Evolutionary conservation across 2,113 vertebrate species (phyloP).

Genomic region (Puffinus mauretanicus): DNA sequence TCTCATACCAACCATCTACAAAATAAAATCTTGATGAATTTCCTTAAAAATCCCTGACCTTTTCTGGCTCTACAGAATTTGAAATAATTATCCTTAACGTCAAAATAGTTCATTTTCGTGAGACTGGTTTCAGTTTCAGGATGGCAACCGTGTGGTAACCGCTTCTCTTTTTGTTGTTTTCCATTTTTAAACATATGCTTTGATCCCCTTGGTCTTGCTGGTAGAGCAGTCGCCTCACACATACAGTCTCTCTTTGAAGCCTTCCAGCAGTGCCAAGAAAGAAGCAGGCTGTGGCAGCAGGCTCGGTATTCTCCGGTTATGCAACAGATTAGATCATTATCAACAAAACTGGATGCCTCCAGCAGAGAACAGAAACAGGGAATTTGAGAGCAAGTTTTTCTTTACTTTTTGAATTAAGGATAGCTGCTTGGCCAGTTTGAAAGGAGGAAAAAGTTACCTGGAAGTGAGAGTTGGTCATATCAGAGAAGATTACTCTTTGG

Average conservation of each 20-base stretch:
- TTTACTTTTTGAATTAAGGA: neutral
- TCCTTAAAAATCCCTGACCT: neutral
- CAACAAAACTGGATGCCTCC: conserved; percentile 54
- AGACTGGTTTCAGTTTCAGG: conserved; percentile 32
- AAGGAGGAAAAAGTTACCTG: neutral
- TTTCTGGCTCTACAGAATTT: neutral
- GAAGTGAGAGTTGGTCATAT: neutral
- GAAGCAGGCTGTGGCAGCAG: conserved; percentile 46
- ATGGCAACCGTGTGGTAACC: neutral
- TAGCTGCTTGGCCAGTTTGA: neutral
- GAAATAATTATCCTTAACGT: neutral
- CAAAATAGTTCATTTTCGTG: neutral
- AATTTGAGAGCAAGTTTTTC: neutral
- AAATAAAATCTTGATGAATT: neutral
- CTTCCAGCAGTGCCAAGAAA: conserved; percentile 50
- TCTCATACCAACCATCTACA: neutral
- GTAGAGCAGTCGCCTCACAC: conserved; percentile 38
- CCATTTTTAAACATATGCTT: conserved; percentile 30
- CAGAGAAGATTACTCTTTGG: neutral
- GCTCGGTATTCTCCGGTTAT: conserved; percentile 36
- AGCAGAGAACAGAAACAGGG: conserved; percentile 11
- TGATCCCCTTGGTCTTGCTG: conserved; percentile 42
- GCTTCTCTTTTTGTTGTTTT: conserved; percentile 44
- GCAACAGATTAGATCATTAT: conserved; percentile 65
- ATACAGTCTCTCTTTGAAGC: conserved; percentile 40